These are phyloP conservation scores for Brachypalpus laphriformis DNA, from an alignment of 2,888 invertebrate genomes.

Conservation along the genomic window DNA sequence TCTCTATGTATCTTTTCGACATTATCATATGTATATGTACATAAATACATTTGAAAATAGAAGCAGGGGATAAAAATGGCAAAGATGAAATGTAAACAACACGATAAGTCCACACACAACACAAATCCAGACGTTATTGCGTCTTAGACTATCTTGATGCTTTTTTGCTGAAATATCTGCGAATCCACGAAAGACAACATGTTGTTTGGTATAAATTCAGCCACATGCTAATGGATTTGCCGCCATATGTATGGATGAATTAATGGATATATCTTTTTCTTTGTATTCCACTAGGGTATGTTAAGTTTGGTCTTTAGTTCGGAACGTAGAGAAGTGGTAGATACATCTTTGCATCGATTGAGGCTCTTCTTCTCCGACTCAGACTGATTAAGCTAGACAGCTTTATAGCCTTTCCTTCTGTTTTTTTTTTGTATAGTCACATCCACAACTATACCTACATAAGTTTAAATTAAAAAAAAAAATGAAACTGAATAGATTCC, in stretches of 20 bases:
- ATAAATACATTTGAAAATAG: neutral
- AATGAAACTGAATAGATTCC: neutral
- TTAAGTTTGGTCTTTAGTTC: neutral
- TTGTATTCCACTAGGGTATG: neutral
- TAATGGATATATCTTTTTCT: neutral
- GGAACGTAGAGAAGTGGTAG: neutral
- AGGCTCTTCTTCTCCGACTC: no score
- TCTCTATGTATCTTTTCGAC: neutral
- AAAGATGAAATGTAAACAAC: constrained; percentile 28
- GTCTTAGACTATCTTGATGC: constrained; percentile 27
- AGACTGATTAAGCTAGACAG: neutral
- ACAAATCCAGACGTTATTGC: constrained; percentile 37
- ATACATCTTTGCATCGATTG: no score
- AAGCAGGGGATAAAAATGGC: neutral
- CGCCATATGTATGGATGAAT: neutral
- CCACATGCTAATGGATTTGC: constrained; percentile 43
- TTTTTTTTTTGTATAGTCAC: no score
- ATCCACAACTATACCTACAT: neutral
- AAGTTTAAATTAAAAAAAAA: neutral
- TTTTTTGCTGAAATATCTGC: neutral
- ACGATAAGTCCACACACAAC: constrained; percentile 11
- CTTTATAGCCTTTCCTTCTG: neutral
- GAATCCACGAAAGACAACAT: constrained; percentile 9
- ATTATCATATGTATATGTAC: no score
- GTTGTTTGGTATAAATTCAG: constrained; percentile 18